Base-by-base conservation (phyloP, 2,113 vertebrate species). In the Corydoras maculifer region DNA sequence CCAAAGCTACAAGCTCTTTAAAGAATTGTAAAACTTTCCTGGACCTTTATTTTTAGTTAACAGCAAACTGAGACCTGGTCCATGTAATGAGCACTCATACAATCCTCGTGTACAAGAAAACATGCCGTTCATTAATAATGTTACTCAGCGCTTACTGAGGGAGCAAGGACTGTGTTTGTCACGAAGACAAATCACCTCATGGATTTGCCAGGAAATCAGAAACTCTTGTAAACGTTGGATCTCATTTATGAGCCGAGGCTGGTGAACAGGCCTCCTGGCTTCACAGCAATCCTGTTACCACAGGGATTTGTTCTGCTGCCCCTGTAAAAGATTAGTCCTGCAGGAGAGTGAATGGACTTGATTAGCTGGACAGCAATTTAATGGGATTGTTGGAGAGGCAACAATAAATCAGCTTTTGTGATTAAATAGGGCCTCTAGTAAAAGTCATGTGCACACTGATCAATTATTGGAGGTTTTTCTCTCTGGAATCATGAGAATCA, bases 381-480 rank as follows among this genome's bases (percentile, higher is more conserved):
- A 91, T 91, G 88, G 88, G 88, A 91, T 90, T 91, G 88, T 89
- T 87, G 86, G 81, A 85, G 77, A 75, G 79, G 82, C 84, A 82
- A 85, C 86, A 84, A 89, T 91, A 90, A 91, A 91, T 89, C 88
- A 89, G 88, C 88, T 89, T 91, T 90, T 89, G 87, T 87, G 89
- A 90, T 91, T 90, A 90, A 90, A 91, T 89, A 87, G 88, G 82
- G 82, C 85, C 85, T 82, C 85, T 86, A 87, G 89, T 91, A 90
- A 91, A 91, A 89, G 86, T 89, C 88, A 79, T 77, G 83, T 67
- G 71, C 85, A 83, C 80, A 77, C 65, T 81, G 85, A 90, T 91
- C 88, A 86, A 91, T 76, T 88, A 89, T 90, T 85, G 88, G 89
- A 88, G 88, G 84, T 84, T 84, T 84, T 75, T 82, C 76, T 75